A percentile compares a stretch with the other conserved stretches of the same genome.
Conservation (phyloP, 2,888 invertebrate species). For the Tenthredo livida region DNA sequence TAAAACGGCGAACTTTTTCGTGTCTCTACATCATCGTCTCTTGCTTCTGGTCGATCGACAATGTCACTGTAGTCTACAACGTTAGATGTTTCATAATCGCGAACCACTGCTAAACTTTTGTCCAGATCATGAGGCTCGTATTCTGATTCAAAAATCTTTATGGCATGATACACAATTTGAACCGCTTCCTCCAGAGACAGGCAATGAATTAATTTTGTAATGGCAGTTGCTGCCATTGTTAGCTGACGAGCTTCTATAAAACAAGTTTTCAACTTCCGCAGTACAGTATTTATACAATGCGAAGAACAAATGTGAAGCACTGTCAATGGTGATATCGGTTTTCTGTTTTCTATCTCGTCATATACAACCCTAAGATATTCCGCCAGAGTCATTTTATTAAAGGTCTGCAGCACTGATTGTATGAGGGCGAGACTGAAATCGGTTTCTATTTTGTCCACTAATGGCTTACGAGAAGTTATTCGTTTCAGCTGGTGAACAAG, state of each 20-base stretch:
- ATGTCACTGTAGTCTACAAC: neutral
- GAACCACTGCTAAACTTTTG: slow-evolving; percentile 3
- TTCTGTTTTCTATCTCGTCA: neutral
- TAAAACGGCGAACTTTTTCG: neutral
- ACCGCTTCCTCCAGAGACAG: neutral
- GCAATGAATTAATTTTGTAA: slow-evolving; percentile 5
- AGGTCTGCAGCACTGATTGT: slow-evolving; percentile 11
- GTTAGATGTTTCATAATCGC: neutral
- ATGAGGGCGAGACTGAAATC: slow-evolving; percentile 45
- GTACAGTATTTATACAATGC: slow-evolving; percentile 50
- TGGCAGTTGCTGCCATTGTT: slow-evolving; percentile 12
- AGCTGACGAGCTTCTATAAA: neutral
- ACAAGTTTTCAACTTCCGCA: slow-evolving; percentile 14
- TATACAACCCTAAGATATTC: slow-evolving; percentile 35
- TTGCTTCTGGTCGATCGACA: slow-evolving; percentile 12
- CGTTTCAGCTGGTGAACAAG: neutral
- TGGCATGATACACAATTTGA: slow-evolving; percentile 12
- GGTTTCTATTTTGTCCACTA: slow-evolving; percentile 39
- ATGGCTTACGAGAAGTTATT: neutral
- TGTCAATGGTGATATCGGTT: slow-evolving; percentile 29
- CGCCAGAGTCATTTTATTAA: slow-evolving; percentile 31
- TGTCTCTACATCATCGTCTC: too few species aligned
- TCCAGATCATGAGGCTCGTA: neutral
- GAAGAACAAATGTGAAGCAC: too few species aligned
- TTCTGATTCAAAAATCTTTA: slow-evolving; percentile 5